Percentiles rank a stretch among this genome's conserved stretches.
These are phyloP conservation scores for Vireo griseus DNA, from an alignment of 2,797 vertebrate genomes.

Conservation along the genomic window DNA sequence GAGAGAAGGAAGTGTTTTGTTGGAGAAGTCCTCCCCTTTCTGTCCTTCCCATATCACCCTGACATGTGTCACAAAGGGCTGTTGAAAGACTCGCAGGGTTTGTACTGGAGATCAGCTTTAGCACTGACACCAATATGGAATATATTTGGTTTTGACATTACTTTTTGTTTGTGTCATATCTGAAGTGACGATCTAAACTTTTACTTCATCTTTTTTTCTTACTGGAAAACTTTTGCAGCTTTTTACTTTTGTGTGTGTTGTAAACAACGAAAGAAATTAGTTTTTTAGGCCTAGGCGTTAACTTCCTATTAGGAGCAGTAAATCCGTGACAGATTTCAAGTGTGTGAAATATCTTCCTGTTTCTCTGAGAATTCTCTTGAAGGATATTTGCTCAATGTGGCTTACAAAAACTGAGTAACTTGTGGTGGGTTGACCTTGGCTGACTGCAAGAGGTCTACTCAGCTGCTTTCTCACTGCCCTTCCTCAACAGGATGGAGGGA, in stretches of 20 bases:
- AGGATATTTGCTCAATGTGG: neutral
- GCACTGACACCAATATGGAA: neutral
- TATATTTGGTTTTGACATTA: neutral
- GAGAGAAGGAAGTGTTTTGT: neutral
- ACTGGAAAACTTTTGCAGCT: neutral
- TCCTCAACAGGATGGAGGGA: neutral
- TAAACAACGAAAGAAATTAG: neutral
- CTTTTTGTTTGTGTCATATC: neutral
- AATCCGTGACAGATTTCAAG: neutral
- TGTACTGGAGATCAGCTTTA: neutral
- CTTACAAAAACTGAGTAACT: constrained; percentile 25
- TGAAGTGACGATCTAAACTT: neutral
- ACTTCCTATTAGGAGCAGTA: neutral
- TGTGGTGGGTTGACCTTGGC: neutral
- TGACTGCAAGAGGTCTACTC: neutral
- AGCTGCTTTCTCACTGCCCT: neutral
- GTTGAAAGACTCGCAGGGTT: neutral
- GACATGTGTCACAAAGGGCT: neutral
- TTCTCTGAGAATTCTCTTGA: neutral
- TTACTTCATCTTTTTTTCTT: neutral
- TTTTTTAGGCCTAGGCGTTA: neutral
- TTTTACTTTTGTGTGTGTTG: neutral
- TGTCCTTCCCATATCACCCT: neutral
- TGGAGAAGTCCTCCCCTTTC: neutral
- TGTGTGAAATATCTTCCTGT: neutral